These are phyloP conservation scores for Oreortyx pictus DNA, from an alignment of 2,797 vertebrate species.

Conservation along the genomic window DNA sequence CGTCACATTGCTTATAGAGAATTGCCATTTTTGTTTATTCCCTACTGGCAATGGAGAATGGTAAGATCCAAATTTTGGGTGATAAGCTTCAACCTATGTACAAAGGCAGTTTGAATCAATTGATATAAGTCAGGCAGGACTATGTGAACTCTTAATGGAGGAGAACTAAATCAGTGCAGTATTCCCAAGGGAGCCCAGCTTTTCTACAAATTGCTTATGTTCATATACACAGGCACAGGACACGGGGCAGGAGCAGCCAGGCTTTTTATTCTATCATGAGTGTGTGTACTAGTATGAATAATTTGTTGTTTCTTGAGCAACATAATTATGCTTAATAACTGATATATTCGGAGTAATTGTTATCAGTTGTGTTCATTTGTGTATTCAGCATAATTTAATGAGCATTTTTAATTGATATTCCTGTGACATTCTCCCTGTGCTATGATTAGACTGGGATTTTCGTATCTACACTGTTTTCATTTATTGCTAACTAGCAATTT, in stretches of 20 bases:
- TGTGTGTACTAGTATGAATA: background rate
- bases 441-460: constrained; percentile 29
- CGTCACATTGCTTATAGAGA: background rate
- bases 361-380: constrained; percentile 47
- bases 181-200: background rate
- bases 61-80: background rate
- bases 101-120: background rate
- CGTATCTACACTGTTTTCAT: background rate
- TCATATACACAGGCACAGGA: background rate
- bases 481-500: constrained; percentile 18
- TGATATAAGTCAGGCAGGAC: background rate
- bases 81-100: background rate
- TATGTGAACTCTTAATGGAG: background rate
- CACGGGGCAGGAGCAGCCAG: background rate
- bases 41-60: background rate
- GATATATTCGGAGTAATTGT: constrained; percentile 41
- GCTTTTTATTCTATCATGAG: background rate
- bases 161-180: background rate
- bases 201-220: background rate
- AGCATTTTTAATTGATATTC: constrained; percentile 52
- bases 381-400: constrained; percentile 17
- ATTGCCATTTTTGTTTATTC: background rate
- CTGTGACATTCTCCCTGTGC: background rate
- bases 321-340: constrained; percentile 47
- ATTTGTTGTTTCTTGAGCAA: constrained; percentile 30